Evolutionary conservation across 2,888 invertebrate genomes (phyloP).

Genomic region (Drosophila mayaguana): DNA sequence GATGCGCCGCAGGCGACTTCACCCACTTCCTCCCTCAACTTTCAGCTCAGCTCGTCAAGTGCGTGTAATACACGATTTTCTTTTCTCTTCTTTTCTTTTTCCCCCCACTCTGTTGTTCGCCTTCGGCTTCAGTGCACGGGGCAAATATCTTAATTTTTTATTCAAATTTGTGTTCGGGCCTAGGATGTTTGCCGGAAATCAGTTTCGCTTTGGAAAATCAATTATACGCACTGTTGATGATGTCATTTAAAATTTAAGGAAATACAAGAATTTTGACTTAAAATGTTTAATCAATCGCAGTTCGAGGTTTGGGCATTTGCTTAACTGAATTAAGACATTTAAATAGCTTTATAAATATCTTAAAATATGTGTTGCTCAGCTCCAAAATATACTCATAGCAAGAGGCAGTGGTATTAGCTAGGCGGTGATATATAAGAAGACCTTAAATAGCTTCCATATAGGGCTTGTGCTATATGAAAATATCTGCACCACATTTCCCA

Average conservation of each 20-base stretch:
- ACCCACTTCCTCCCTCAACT: background rate
- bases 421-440: too few relatives aligned
- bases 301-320: background rate
- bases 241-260: constrained; percentile 46
- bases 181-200: constrained; percentile 1
- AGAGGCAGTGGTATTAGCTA: too few relatives aligned
- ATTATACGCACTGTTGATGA: constrained; percentile 70
- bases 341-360: background rate
- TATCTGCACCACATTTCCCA: too few relatives aligned
- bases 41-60: constrained; percentile 46
- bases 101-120: constrained; percentile 55
- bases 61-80: constrained; percentile 60
- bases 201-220: constrained; percentile 54
- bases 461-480: too few relatives aligned
- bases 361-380: too few relatives aligned
- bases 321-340: background rate
- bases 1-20: constrained; percentile 40
- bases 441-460: too few relatives aligned
- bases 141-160: constrained; percentile 60
- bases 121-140: constrained; percentile 53
- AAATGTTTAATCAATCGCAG: background rate
- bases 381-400: too few relatives aligned
- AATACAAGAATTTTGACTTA: background rate
- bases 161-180: constrained; percentile 54
- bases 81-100: background rate